Evolutionary conservation across 2,797 vertebrate genomes (phyloP).

Genomic region (Microchirus variegatus): DNA sequence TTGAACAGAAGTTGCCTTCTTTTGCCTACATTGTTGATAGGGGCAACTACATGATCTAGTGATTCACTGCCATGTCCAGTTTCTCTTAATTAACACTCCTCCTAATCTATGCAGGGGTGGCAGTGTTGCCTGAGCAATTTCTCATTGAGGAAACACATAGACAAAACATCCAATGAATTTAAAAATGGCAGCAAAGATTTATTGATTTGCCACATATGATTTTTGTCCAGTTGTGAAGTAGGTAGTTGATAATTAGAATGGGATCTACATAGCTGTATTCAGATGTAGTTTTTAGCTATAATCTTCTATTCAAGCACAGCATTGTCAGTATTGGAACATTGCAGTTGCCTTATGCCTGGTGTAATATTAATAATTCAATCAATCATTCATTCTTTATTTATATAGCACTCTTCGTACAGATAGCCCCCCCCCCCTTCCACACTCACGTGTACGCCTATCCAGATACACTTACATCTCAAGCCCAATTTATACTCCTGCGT

Average conservation of each 20-base stretch:
- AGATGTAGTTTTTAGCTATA: slow-evolving; percentile 14
- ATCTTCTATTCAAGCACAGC: slow-evolving; percentile 47
- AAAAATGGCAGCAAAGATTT: neutral
- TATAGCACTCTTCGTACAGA: too few species aligned
- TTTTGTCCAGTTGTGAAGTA: neutral
- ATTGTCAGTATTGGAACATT: slow-evolving; percentile 30
- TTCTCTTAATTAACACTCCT: slow-evolving; percentile 51
- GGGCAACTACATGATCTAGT: slow-evolving; percentile 52
- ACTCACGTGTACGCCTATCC: too few species aligned
- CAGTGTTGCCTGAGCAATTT: slow-evolving; percentile 20
- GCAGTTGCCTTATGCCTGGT: slow-evolving; percentile 1
- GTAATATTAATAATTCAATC: slow-evolving; percentile 20
- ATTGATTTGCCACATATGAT: slow-evolving; percentile 1
- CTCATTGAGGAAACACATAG: neutral
- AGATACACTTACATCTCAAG: too few species aligned
- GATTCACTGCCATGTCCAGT: slow-evolving; percentile 41
- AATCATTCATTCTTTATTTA: too few species aligned
- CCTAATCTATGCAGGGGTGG: slow-evolving; percentile 40
- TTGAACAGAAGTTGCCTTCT: too few species aligned
- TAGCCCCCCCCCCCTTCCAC: too few species aligned
- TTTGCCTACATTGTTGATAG: neutral
- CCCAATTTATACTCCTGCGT: too few species aligned
- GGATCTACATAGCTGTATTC: slow-evolving; percentile 20
- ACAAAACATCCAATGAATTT: neutral
- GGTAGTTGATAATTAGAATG: neutral